These are phyloP conservation scores for Magallana angulata DNA, from an alignment of 1,140 invertebrate species.

Conservation along the genomic window DNA sequence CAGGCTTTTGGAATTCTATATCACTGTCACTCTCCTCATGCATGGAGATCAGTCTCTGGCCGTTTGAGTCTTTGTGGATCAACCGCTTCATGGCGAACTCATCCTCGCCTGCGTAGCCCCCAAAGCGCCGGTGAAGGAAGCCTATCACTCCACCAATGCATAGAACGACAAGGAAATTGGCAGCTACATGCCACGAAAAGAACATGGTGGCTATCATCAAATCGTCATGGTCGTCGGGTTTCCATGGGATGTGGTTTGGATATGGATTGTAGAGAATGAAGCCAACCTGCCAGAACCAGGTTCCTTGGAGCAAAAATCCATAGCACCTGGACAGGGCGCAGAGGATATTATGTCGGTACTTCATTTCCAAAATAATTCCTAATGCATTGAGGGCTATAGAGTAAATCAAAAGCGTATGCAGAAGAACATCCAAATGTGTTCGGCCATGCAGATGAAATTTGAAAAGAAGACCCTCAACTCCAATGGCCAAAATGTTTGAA, in stretches of 20 bases:
- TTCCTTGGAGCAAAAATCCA: constrained; percentile 80
- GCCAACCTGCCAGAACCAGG: constrained; percentile 82
- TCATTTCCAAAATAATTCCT: constrained; percentile 77
- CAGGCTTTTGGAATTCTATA: constrained; percentile 63
- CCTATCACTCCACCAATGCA: constrained; percentile 71
- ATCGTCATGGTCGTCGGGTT: constrained; percentile 78
- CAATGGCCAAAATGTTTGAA: constrained; percentile 76
- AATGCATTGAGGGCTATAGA: constrained; percentile 73
- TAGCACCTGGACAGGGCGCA: constrained; percentile 76
- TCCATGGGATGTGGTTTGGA: constrained; percentile 74
- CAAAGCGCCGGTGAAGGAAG: constrained; percentile 59
- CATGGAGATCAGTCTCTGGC: constrained; percentile 65
- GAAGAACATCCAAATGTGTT: constrained; percentile 78
- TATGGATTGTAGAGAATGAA: constrained; percentile 82
- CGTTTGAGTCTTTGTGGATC: constrained; percentile 68
- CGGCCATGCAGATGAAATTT: constrained; percentile 81
- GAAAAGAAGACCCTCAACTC: constrained; percentile 81
- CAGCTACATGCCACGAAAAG: constrained; percentile 80
- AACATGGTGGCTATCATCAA: constrained; percentile 81
- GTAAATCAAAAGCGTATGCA: constrained; percentile 81
- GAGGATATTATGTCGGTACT: constrained; percentile 75
- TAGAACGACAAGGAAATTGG: constrained; percentile 73
- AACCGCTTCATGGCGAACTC: constrained; percentile 64
- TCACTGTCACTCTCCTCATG: constrained; percentile 70
- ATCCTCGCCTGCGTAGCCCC: constrained; percentile 60